Evolutionary conservation across 2,888 invertebrate genomes (phyloP).

Genomic region (Meloe dianella): DNA sequence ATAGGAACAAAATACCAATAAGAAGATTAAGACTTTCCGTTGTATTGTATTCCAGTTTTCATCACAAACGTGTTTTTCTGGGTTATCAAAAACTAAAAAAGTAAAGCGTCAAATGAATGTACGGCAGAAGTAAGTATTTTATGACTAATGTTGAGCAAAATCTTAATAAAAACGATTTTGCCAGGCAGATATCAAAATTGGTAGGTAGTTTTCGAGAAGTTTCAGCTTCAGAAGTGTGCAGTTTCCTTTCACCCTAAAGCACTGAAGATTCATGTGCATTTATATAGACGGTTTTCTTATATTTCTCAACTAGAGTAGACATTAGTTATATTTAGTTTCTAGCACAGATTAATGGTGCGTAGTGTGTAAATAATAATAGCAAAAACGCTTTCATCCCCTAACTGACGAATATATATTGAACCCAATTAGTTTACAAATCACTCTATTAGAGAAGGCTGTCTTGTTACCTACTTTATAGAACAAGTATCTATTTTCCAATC

Average conservation of each 20-base stretch:
- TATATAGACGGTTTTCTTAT: not conserved
- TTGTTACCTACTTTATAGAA: not conserved
- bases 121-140: no score
- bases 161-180: no score
- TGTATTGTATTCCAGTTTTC: no score
- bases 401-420: not conserved
- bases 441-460: not conserved
- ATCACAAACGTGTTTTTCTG: no score
- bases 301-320: not conserved
- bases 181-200: no score
- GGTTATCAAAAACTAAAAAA: no score
- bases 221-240: no score
- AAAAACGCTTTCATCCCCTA: not conserved
- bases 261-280: constrained; percentile 4
- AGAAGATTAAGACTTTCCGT: not conserved
- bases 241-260: not conserved
- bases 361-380: not conserved
- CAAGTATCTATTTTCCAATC: not conserved
- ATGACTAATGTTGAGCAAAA: no score
- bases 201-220: no score
- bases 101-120: no score
- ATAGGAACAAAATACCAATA: not conserved
- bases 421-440: not conserved
- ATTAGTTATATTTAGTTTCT: not conserved
- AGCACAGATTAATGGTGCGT: not conserved